Evolutionary conservation across 1,140 invertebrate genomes (phyloP), one percentile per base, ranked within the genome.

Genomic region (Neuroterus valhalla): DNA sequence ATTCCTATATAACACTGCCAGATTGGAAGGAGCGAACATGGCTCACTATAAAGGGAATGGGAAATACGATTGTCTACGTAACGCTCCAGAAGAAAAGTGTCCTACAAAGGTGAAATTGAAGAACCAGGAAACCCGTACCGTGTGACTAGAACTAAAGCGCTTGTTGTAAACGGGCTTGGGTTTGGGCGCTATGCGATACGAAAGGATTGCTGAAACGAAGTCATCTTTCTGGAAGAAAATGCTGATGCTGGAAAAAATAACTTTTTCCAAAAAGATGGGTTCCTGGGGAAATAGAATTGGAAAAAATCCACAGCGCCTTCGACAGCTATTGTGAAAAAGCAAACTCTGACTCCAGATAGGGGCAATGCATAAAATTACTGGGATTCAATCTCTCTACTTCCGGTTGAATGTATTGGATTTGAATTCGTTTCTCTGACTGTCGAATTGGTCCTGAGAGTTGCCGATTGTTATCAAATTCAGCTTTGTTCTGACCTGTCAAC

Each of bases 21-120:
- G 87, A 87, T 87, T 87, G 87, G 85, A 89, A 82, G 83, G 85
- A 84, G 78, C 81, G 83, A 87, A 84, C 80, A 84, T 83, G 82
- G 81, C 77, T 26, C 26, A 80, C 76, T 79, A 75, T 78, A 75
- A 75, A 78, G 82, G 78, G 79, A 86, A 88, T 80, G 83, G 84
- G 84, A 82, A 88, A 89, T 88, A 87, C 87, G 85, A 89, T 89
- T 89, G 87, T 87, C 82, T 85, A 81, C 72, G 79, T 81, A 87
- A 84, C 84, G 87, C 86, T 88, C 85, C 82, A 84, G 86, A 87
- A 89, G 82, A 85, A 87, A 87, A 89, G 86, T 89, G 82, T 83
- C 84, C 84, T 82, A 82, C 81, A 85, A 82, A 84, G 84, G 82
- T 80, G 77, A 75, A 81, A 81, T 81, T 76, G 79, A 81, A 81